Base-by-base conservation (phyloP, 2,797 vertebrate genomes). In the Cetoscarus ocellatus region DNA sequence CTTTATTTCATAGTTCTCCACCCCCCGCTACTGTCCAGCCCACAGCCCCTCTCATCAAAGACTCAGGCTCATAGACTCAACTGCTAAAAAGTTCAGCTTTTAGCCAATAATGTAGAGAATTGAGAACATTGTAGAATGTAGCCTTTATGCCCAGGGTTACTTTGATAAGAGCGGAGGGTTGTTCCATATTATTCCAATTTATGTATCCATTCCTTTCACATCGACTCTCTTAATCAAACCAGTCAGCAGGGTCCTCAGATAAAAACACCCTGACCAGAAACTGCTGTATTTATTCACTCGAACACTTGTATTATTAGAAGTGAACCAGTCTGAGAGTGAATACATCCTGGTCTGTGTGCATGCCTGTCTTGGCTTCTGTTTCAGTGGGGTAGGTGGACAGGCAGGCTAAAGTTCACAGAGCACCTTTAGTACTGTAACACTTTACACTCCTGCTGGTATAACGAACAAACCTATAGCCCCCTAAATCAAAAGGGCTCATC, bases 261-360 rank as follows among this genome's bases (percentile, higher is more conserved):
- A 55, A 77, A 70, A 34, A 73, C 76, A 75, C 56, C 51, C 70
- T 70, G 70, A 83, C 68, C 73, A 82, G 63, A 85, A 86, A 82
- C 84, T 67, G 79, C 83, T 90, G 79, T 87, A 86, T 79, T 81
- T 89, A 80, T 80, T 88, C 79, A 84, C 63, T 79, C 70, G 44
- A 58, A 67, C 59, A 40, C 36, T 58, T 52, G 7, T 79, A 34
- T 54, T 58, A 56, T 49, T 70, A 53, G 73, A 78, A 61, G 13
- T 35, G 49, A 66, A 42, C 48, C 60, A 66, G 61, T 72, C 47
- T 49, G 14, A 50, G 71, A 70, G 73, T 73, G 82, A 71, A 71
- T 76, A 63, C 70, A 34, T 68, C 57, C 51, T 67, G 40, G 67
- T 83, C 36, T 65, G 73, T 86, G 63, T 75, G 71, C 80, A 64